A percentile compares a stretch with the other conserved stretches of the same genome.
Conservation (phyloP, 2,113 vertebrate genomes). For the Leptobrachium ailaonicum region DNA sequence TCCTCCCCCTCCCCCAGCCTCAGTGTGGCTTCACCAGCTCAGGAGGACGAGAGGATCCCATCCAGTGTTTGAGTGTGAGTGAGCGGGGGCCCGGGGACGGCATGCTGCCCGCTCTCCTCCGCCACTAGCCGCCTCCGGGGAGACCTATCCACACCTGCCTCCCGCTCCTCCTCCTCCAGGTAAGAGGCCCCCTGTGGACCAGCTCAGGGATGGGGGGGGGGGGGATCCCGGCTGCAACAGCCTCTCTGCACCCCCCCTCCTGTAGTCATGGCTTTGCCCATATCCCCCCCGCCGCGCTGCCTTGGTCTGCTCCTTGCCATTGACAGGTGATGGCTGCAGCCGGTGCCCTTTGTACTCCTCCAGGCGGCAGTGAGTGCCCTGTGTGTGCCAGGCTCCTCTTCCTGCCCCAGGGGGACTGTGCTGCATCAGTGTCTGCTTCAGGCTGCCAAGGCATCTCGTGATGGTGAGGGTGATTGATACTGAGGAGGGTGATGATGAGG, state of each 20-base stretch:
- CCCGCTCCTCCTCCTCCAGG: constrained; percentile 14
- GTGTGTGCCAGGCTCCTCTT: background rate
- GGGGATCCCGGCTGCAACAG: background rate
- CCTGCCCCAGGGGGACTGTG: background rate
- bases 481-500: background rate
- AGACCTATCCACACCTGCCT: constrained; percentile 4
- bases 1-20: constrained; percentile 12
- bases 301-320: constrained; percentile 28
- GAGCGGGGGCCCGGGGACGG: background rate
- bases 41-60: background rate
- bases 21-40: constrained; percentile 20
- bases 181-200: constrained; percentile 43
- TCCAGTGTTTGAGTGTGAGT: constrained; percentile 36
- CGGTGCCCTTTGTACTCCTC: constrained; percentile 28
- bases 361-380: background rate
- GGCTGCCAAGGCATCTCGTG: background rate
- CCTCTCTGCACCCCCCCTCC: background rate
- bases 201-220: constrained; percentile 13
- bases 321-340: constrained; percentile 31
- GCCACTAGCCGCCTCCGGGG: background rate
- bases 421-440: too few species aligned
- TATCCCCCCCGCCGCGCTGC: background rate
- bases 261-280: background rate
- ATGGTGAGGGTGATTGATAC: background rate
- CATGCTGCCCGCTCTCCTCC: background rate